phyloP scores from a whole-genome alignment of 1,140 invertebrate genomes.

The Drosophila tani region DNA sequence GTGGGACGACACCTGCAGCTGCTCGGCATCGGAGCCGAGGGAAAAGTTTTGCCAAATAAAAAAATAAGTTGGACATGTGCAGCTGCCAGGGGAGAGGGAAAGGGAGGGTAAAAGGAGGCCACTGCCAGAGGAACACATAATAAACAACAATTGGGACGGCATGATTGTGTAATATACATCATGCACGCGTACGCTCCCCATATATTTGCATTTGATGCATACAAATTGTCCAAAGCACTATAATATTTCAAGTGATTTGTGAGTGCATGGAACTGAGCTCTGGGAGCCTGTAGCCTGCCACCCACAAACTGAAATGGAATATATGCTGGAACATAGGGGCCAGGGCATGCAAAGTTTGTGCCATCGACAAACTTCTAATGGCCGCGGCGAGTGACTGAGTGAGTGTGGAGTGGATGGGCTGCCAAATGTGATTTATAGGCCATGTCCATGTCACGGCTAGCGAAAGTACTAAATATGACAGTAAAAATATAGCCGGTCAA shows the following conservation, averaged over 20 bases:
- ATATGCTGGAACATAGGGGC: slow-evolving; percentile 1
- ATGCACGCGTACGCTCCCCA: neutral
- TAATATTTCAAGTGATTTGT: slow-evolving; percentile 61
- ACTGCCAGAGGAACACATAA: slow-evolving; percentile 37
- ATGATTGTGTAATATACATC: slow-evolving; percentile 62
- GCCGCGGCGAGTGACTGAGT: slow-evolving; percentile 39
- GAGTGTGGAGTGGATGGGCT: slow-evolving; percentile 62
- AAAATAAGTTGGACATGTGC: slow-evolving; percentile 30
- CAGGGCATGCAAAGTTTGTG: slow-evolving; percentile 11
- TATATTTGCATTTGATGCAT: slow-evolving; percentile 73
- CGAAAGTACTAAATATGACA: slow-evolving; percentile 65
- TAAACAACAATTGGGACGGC: slow-evolving; percentile 65
- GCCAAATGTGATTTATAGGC: slow-evolving; percentile 80
- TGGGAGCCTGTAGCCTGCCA: neutral
- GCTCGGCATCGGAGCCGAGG: slow-evolving; percentile 27
- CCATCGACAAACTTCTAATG: slow-evolving; percentile 38
- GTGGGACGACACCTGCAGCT: slow-evolving; percentile 56
- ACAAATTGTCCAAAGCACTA: slow-evolving; percentile 48
- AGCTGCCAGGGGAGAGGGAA: neutral
- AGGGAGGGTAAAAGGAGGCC: neutral
- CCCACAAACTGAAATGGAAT: slow-evolving; percentile 2
- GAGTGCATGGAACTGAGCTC: slow-evolving; percentile 13
- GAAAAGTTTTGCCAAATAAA: slow-evolving; percentile 35
- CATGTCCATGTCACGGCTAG: slow-evolving; percentile 63
- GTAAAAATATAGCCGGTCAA: slow-evolving; percentile 56